A percentile compares a stretch with the other conserved stretches of the same genome.
Conservation (phyloP, 1,140 invertebrate species). For the Gyrodactylus salaris region DNA sequence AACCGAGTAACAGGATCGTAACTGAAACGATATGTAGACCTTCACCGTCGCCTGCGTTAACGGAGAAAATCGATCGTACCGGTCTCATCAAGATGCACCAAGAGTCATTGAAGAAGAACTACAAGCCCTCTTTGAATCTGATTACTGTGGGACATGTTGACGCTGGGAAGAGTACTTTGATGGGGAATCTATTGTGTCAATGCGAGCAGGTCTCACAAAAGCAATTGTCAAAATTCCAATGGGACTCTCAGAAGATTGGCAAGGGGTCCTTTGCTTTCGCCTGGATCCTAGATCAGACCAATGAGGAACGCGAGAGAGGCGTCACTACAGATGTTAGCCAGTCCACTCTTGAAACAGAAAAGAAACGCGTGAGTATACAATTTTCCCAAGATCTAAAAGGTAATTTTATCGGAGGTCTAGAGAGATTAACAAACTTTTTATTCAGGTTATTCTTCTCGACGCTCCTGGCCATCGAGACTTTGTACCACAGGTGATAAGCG, state of each 20-base stretch:
- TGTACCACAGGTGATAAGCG: constrained; percentile 91
- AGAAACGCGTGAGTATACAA: constrained; percentile 11
- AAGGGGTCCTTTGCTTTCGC: constrained; percentile 93
- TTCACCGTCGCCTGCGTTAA: too few relatives aligned
- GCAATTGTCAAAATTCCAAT: constrained; percentile 78
- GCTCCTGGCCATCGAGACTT: constrained; percentile 87
- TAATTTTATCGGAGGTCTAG: too few relatives aligned
- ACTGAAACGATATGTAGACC: too few relatives aligned
- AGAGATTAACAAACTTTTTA: too few relatives aligned
- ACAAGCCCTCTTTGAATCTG: constrained; percentile 3
- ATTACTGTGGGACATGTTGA: constrained; percentile 52
- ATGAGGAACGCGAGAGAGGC: constrained; percentile 56
- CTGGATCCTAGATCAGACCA: constrained; percentile 95
- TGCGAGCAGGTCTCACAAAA: constrained; percentile 57
- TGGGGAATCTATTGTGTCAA: constrained; percentile 58
- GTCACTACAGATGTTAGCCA: constrained; percentile 91
- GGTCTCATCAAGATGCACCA: not conserved
- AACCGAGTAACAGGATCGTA: not conserved
- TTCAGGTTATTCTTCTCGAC: constrained; percentile 38
- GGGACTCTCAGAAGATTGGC: constrained; percentile 77
- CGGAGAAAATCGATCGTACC: not conserved
- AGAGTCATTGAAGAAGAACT: not conserved
- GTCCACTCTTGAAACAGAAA: constrained; percentile 58
- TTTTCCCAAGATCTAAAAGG: not conserved
- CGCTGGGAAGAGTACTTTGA: constrained; percentile 84